Evolutionary conservation across 1,140 invertebrate genomes (phyloP), one percentile per base, ranked within the genome.

Genomic region (Diploscapter pachys): DNA sequence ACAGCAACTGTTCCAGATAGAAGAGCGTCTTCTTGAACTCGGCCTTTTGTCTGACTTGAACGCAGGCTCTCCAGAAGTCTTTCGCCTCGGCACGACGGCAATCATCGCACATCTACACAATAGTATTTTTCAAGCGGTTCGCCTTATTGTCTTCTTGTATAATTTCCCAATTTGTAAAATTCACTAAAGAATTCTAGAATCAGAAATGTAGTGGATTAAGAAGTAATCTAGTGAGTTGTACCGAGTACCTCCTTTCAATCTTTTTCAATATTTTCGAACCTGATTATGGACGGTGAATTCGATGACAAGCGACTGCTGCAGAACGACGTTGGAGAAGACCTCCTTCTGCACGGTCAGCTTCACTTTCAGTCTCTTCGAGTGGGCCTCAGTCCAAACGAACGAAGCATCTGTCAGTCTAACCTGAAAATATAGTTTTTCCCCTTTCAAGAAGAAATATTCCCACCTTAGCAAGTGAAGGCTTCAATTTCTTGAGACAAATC

Each of bases 371-470:
- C 96, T 90, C 87, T 95, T 96, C 0, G 96, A 99, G 89, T 99
- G 96, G 72, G 96, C 95, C 85, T 99, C 97, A 54, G 96, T 99
- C 96, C 96, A 99, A 3, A 97, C 90, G 89, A 99, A 99, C 4
- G 91, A 91, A 67, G 97, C 96, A 90, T 99, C 95, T 62, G 97
- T 89, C 4, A 99, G 87, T 54, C 88, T 83, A 6, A 89, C 74
- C 73, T 75, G 56, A 6, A 75, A 55, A 0, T 59, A 66, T 31
- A 31, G 1, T 31, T 31, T 31, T 31, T 31, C 31, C 31, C 31
- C 31, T 31, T 31, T 31, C 31, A 31, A 31, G 31, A 31, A 31
- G 31, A 31, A 31, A 31, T 31, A 31, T 31, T 56, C n/a, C 48
- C 49, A 71, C 87, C 85, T 89, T 80, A 86, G 92, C 91, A 80